These are phyloP conservation scores for Schlechtendalia chinensis DNA, from an alignment of 1,140 invertebrate species.

Conservation along the genomic window DNA sequence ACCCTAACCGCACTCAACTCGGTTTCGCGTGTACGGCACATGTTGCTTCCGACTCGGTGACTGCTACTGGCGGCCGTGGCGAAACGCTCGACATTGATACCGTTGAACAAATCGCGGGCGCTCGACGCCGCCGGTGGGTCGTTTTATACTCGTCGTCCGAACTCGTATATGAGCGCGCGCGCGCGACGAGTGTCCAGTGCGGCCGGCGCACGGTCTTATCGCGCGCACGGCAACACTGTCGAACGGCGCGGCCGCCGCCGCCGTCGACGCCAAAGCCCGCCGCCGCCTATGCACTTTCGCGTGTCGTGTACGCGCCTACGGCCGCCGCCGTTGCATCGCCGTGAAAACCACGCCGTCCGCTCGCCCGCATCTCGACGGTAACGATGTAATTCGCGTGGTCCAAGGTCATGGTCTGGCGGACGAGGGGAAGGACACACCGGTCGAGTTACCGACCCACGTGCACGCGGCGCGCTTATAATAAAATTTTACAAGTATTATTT, in stretches of 20 bases:
- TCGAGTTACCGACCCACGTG: conserved; percentile 7
- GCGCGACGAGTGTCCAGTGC: neutral
- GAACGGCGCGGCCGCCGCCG: neutral
- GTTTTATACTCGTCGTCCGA: neutral
- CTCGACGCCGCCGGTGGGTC: neutral
- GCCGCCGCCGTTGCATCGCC: neutral
- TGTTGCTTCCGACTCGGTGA: conserved; percentile 26
- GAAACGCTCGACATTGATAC: conserved; percentile 45
- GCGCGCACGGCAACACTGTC: neutral
- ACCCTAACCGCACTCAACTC: conserved; percentile 49
- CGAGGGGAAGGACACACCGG: neutral
- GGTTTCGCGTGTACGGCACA: conserved; percentile 30
- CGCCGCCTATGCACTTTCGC: no score
- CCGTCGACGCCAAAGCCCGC: no score
- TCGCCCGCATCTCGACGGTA: neutral
- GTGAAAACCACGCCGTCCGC: neutral
- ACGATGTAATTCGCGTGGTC: conserved; percentile 15
- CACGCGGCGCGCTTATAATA: neutral
- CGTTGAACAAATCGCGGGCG: conserved; percentile 30
- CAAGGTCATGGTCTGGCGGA: conserved; percentile 34
- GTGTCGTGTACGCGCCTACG: no score
- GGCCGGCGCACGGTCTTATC: neutral
- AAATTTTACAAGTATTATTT: no score
- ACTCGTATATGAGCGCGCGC: conserved; percentile 13
- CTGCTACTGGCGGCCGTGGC: conserved; percentile 11